phyloP scores from a whole-genome alignment of 2,888 invertebrate genomes.

The Hirtodrosophila cameraria region DNA sequence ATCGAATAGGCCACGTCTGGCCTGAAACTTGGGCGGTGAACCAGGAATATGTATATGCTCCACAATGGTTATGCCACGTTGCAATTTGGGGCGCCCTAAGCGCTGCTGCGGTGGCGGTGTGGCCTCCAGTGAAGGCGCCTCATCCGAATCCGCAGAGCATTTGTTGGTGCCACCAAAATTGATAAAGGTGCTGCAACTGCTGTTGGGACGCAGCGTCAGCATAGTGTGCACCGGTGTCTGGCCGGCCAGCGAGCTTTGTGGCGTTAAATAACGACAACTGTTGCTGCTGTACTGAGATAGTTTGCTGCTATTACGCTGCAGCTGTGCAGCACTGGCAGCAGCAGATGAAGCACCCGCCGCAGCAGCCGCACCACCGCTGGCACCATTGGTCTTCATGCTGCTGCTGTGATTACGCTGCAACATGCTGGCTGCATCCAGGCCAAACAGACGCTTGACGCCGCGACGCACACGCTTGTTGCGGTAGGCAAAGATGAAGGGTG shows the following conservation, averaged over 20 bases:
- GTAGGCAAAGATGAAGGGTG: slow-evolving; percentile 84
- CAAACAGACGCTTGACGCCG: slow-evolving; percentile 82
- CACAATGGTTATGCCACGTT: slow-evolving; percentile 80
- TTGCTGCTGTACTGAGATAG: slow-evolving; percentile 83
- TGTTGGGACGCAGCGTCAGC: slow-evolving; percentile 71
- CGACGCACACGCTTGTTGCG: slow-evolving; percentile 84
- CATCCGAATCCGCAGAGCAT: slow-evolving; percentile 61
- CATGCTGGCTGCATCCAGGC: slow-evolving; percentile 77
- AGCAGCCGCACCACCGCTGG: slow-evolving; percentile 26
- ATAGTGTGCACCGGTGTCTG: slow-evolving; percentile 65
- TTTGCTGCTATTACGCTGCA: slow-evolving; percentile 83
- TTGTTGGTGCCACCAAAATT: slow-evolving; percentile 60
- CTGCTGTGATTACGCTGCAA: slow-evolving; percentile 81
- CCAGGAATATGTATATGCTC: slow-evolving; percentile 72
- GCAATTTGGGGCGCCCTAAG: slow-evolving; percentile 65
- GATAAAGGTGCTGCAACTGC: slow-evolving; percentile 81
- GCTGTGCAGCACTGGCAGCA: slow-evolving; percentile 65
- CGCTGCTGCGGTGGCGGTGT: slow-evolving; percentile 48
- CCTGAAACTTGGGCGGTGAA: slow-evolving; percentile 67
- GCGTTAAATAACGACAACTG: slow-evolving; percentile 82
- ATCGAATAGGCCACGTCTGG: slow-evolving; percentile 78
- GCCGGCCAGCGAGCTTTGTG: slow-evolving; percentile 75
- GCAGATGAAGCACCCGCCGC: slow-evolving; percentile 25
- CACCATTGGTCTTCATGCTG: slow-evolving; percentile 72
- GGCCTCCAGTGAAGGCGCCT: slow-evolving; percentile 40